Evolutionary conservation across 2,797 vertebrate species (phyloP).

Genomic region (Pterois miles): DNA sequence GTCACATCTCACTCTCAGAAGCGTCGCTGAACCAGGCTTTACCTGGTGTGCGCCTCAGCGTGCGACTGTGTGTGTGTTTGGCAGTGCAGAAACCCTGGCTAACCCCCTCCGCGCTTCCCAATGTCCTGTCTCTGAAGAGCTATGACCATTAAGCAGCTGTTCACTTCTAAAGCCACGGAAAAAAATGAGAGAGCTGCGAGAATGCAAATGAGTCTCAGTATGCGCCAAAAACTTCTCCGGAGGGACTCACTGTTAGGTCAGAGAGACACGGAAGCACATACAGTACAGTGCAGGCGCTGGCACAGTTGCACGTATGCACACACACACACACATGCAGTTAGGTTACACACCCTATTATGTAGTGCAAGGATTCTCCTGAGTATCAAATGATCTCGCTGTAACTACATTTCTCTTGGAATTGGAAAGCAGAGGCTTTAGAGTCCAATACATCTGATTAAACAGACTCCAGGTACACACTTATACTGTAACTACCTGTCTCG

Average conservation of each 20-base stretch:
- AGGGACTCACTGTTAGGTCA: conserved; percentile 74
- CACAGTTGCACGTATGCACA: conserved; percentile 27
- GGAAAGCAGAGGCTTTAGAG: conserved; percentile 53
- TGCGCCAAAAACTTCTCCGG: conserved; percentile 72
- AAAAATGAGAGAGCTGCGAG: conserved; percentile 68
- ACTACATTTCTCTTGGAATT: conserved; percentile 71
- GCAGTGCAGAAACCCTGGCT: conserved; percentile 68
- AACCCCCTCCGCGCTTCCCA: conserved; percentile 75
- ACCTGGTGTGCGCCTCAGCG: conserved; percentile 66
- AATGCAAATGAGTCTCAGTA: conserved; percentile 79
- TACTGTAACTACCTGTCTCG: conserved; percentile 44
- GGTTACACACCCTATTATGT: conserved; percentile 64
- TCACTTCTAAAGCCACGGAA: conserved; percentile 72
- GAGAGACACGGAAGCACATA: conserved; percentile 46
- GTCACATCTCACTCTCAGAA: conserved; percentile 69
- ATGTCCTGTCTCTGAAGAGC: conserved; percentile 82
- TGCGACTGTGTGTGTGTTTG: conserved; percentile 20
- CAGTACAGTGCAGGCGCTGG: conserved; percentile 22
- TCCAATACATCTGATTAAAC: conserved; percentile 55
- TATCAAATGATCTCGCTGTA: conserved; percentile 69
- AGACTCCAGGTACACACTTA: conserved; percentile 31
- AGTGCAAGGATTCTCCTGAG: conserved; percentile 71
- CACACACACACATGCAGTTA: conserved; percentile 39
- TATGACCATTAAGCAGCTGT: conserved; percentile 84
- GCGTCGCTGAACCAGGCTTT: conserved; percentile 60